Percentiles rank a stretch among this genome's conserved stretches.
Conservation (phyloP, 1,140 invertebrate species). For the Elymnias hypermnestra region DNA sequence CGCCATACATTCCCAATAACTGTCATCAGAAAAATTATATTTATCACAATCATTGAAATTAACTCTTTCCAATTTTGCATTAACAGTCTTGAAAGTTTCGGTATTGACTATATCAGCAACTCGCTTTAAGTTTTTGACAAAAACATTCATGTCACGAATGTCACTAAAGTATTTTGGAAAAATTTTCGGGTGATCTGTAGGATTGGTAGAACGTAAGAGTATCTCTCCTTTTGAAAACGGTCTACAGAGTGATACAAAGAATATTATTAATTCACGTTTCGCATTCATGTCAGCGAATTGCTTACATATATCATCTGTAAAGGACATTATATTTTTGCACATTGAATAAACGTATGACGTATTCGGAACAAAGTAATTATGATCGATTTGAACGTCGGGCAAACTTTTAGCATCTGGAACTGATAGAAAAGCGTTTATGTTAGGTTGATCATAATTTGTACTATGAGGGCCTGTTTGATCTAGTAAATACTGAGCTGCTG, state of each 20-base stretch:
- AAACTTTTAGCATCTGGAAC: slow-evolving; percentile 71
- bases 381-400: slow-evolving; percentile 80
- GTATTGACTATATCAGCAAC: slow-evolving; percentile 48
- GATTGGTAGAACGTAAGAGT: slow-evolving; percentile 80
- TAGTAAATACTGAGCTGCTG: slow-evolving; percentile 44
- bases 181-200: slow-evolving; percentile 80
- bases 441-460: slow-evolving; percentile 62
- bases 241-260: slow-evolving; percentile 55
- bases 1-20: slow-evolving; percentile 64
- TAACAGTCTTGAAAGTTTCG: slow-evolving; percentile 33
- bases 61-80: slow-evolving; percentile 55
- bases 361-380: slow-evolving; percentile 79
- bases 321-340: slow-evolving; percentile 44
- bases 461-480: slow-evolving; percentile 52
- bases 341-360: slow-evolving; percentile 42
- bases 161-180: slow-evolving; percentile 61
- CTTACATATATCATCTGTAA: slow-evolving; percentile 86
- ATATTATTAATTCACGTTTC: slow-evolving; percentile 54
- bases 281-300: slow-evolving; percentile 78
- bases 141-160: slow-evolving; percentile 46
- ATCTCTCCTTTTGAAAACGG: slow-evolving; percentile 54
- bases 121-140: slow-evolving; percentile 41
- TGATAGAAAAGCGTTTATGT: slow-evolving; percentile 76
- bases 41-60: slow-evolving; percentile 47
- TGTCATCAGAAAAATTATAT: slow-evolving; percentile 38